phyloP scores from a whole-genome alignment of 2,888 invertebrate genomes.

The Carterocephalus palaemon region DNA sequence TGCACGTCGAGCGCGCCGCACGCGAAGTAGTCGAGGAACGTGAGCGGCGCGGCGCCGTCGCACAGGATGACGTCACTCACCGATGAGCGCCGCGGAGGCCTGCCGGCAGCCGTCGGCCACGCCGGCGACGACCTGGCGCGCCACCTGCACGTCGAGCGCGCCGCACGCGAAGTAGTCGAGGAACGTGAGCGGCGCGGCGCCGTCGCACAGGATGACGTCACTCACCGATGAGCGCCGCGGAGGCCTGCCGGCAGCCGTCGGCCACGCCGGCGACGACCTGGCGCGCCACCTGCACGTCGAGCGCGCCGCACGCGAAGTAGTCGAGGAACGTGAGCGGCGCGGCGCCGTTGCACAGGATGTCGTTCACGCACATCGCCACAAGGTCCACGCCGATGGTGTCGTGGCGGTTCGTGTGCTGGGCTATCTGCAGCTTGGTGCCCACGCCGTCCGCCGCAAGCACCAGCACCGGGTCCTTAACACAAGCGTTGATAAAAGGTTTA shows the following conservation, averaged over 20 bases:
- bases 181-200: slow-evolving; percentile 97
- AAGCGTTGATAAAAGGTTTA: too few species aligned
- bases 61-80: slow-evolving; percentile 76
- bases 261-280: slow-evolving; percentile 88
- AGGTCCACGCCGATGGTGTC: slow-evolving; percentile 94
- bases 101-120: slow-evolving; percentile 90
- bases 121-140: slow-evolving; percentile 86
- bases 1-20: too few species aligned
- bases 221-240: slow-evolving; percentile 91
- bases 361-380: slow-evolving; percentile 99
- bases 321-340: slow-evolving; percentile 97
- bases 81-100: slow-evolving; percentile 91
- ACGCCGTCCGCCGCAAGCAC: slow-evolving; percentile 99
- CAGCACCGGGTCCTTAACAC: slow-evolving; percentile 88
- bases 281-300: slow-evolving; percentile 85
- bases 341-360: slow-evolving; percentile 96
- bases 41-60: too few species aligned
- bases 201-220: slow-evolving; percentile 76
- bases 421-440: slow-evolving; percentile 97
- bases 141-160: slow-evolving; percentile 83
- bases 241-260: slow-evolving; percentile 89
- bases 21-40: too few species aligned
- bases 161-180: slow-evolving; percentile 98
- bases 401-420: slow-evolving; percentile 87
- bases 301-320: slow-evolving; percentile 93